Evolutionary conservation across 2,888 invertebrate species (phyloP).

Genomic region (Arctia plantaginis): DNA sequence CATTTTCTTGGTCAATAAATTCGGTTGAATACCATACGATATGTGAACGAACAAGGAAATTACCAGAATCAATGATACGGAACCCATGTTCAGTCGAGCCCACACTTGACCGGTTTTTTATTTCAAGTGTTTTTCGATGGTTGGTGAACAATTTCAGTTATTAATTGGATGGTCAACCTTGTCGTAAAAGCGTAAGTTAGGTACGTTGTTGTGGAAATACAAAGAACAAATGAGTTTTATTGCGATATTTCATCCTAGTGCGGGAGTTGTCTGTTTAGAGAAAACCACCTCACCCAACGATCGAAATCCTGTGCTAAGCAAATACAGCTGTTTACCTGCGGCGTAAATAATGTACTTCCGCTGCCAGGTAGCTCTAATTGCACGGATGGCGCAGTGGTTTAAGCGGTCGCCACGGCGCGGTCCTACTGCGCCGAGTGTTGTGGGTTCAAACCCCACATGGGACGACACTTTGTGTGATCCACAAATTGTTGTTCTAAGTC

Average conservation of each 20-base stretch:
- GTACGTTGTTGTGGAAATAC: background rate
- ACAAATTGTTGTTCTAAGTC: no score
- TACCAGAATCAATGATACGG: conserved; percentile 20
- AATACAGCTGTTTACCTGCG: no score
- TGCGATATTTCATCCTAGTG: background rate
- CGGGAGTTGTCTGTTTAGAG: no score
- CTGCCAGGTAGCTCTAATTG: no score
- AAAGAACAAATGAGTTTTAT: background rate
- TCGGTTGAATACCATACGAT: conserved; percentile 8
- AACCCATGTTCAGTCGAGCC: conserved; percentile 3
- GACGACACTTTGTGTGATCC: no score
- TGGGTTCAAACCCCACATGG: no score
- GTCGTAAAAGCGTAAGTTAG: background rate
- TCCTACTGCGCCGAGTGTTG: no score
- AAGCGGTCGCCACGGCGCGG: no score
- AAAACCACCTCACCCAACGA: no score
- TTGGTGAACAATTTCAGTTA: conserved; percentile 3
- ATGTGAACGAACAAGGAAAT: conserved; percentile 17
- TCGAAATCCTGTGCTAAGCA: no score
- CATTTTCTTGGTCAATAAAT: conserved; percentile 20
- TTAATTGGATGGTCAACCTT: conserved; percentile 1
- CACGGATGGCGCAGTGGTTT: no score
- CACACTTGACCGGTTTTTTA: conserved; percentile 6
- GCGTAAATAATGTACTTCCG: no score
- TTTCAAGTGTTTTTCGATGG: background rate